These are phyloP conservation scores for Leptodirus hochenwartii DNA, from an alignment of 2,888 invertebrate species.

Conservation along the genomic window DNA sequence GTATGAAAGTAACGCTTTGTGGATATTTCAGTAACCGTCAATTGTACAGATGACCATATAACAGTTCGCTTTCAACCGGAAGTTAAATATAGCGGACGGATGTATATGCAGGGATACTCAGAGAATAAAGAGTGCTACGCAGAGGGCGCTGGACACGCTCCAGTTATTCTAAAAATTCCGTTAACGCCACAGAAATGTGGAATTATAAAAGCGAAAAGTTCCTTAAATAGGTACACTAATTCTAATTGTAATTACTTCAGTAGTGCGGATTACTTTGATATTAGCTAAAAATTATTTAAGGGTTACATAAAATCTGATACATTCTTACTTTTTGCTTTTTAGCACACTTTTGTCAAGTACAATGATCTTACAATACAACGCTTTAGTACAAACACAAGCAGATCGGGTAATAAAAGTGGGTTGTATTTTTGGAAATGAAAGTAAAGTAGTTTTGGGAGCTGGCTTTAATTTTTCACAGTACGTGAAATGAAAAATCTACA, in stretches of 20 bases:
- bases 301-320: no score
- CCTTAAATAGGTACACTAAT: conserved; percentile 33
- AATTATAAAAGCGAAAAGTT: conserved; percentile 35
- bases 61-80: conserved; percentile 45
- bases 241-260: no score
- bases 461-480: conserved; percentile 36
- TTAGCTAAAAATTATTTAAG: no score
- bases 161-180: conserved; percentile 39
- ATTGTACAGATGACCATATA: conserved; percentile 54
- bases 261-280: no score
- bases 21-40: conserved; percentile 58
- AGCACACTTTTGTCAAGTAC: conserved; percentile 60
- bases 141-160: conserved; percentile 31
- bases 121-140: conserved; percentile 43
- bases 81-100: conserved; percentile 45
- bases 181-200: conserved; percentile 36
- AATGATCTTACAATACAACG: conserved; percentile 68
- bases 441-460: conserved; percentile 35
- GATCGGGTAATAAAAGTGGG: conserved; percentile 67
- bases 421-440: conserved; percentile 41
- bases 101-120: conserved; percentile 66
- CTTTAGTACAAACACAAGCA: conserved; percentile 67
- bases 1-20: no score
- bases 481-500: conserved; percentile 12
- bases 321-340: no score